A percentile compares a stretch with the other conserved stretches of the same genome.
These are phyloP conservation scores for Hucho hucho DNA, from an alignment of 2,113 vertebrate genomes.

Conservation along the genomic window DNA sequence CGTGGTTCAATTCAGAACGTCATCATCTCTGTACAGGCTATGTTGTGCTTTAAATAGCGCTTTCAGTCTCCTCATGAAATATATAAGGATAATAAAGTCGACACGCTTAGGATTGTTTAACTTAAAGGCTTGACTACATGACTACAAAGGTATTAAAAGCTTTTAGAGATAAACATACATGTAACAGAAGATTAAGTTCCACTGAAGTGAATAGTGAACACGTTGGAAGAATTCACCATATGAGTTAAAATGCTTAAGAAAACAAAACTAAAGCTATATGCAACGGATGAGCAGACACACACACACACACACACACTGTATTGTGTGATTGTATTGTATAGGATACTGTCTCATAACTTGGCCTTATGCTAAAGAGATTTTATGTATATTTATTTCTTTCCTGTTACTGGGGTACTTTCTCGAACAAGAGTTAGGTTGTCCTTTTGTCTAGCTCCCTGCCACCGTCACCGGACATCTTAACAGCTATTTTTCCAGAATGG, in stretches of 20 bases:
- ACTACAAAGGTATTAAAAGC: background rate
- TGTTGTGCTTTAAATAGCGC: slow-evolving; percentile 7
- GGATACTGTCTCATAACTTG: background rate
- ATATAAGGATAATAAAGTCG: slow-evolving; percentile 19
- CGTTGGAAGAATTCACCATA: background rate
- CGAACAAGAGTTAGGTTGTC: background rate
- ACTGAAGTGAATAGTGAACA: background rate
- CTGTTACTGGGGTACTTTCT: background rate
- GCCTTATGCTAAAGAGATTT: background rate
- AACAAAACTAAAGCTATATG: background rate
- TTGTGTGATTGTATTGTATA: background rate
- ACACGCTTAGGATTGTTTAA: background rate
- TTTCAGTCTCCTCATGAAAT: background rate
- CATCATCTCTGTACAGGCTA: background rate
- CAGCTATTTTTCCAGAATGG: slow-evolving; percentile 19
- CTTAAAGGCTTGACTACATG: background rate
- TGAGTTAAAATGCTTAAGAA: background rate
- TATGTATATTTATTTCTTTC: background rate
- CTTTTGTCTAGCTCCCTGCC: background rate
- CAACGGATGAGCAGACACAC: background rate
- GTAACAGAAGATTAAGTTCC: background rate
- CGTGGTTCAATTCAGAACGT: too few relatives aligned
- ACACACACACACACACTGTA: background rate
- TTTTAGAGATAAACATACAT: slow-evolving; percentile 13
- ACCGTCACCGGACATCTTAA: background rate